phyloP scores from a whole-genome alignment of 1,140 invertebrate genomes.

The Conopomorpha cramerella region DNA sequence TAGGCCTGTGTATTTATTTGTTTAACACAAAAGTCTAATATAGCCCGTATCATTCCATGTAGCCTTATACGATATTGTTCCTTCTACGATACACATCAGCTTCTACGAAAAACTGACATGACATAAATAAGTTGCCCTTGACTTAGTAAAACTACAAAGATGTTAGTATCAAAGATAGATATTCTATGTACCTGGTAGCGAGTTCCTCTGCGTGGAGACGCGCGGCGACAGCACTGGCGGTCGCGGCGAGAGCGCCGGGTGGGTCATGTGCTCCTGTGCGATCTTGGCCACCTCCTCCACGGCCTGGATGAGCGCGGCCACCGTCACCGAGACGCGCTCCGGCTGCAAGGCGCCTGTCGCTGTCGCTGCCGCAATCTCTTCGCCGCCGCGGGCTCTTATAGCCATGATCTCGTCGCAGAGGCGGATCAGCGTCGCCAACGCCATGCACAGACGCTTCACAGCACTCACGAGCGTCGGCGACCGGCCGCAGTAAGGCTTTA shows the following conservation, averaged over 20 bases:
- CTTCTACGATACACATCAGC: too few species aligned
- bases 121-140: too few species aligned
- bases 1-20: too few species aligned
- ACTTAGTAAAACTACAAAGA: too few species aligned
- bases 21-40: too few species aligned
- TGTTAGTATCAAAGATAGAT: too few species aligned
- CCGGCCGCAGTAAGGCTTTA: slow-evolving; percentile 53
- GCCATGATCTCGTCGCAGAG: slow-evolving; percentile 80
- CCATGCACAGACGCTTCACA: slow-evolving; percentile 85
- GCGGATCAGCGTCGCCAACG: slow-evolving; percentile 83
- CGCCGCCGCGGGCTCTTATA: slow-evolving; percentile 70
- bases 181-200: slow-evolving; percentile 62
- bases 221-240: slow-evolving; percentile 40
- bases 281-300: slow-evolving; percentile 67
- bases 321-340: slow-evolving; percentile 78
- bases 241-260: slow-evolving; percentile 38
- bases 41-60: too few species aligned
- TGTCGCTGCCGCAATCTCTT: slow-evolving; percentile 39
- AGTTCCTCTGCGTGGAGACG: slow-evolving; percentile 57
- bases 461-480: slow-evolving; percentile 66
- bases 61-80: too few species aligned
- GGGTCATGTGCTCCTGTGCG: slow-evolving; percentile 46
- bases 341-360: slow-evolving; percentile 29
- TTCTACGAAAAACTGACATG: too few species aligned
- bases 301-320: slow-evolving; percentile 77